Base-by-base conservation (phyloP, 2,113 vertebrate species). In the Serilophus lunatus region DNA sequence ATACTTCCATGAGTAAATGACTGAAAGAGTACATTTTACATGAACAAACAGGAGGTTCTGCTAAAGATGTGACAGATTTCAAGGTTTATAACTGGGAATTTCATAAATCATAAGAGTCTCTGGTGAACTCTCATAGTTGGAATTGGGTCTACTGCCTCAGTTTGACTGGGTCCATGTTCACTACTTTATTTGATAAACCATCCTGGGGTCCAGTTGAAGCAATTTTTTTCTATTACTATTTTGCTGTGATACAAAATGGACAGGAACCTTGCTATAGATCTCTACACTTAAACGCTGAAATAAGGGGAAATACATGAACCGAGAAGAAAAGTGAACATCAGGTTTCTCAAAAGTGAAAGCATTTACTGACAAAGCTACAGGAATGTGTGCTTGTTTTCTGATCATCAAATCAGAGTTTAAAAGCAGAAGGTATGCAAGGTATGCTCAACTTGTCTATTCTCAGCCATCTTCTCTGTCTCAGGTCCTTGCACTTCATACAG, bases 71-170 rank as follows among this genome's bases (percentile, higher is more conserved):
- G 25, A n/a, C 25, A 45, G 16, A 40, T 36, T 25, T 56, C 36
- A 68, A 63, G 35, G 45, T 26, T 38, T 81, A 13, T 17, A 50
- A 29, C 28, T 28, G 40, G 8, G 40, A 19, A 23, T 51, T 0
- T 0, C 20, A 36, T 11, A 61, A 90, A 53, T 5, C 11, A 17
- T 25, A 33, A 64, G 15, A 82, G n/a, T 2, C 44, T 51, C 3
- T 4, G 4, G 24, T 0, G 0, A 49, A 56, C 12, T 54, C 17
- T 44, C 18, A 35, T 6, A 18, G 45, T 0, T 54, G 49, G 25
- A 76, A 15, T 18, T 49, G 35, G 11, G 47, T 22, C 8, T 59
- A 19, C 16, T 92, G 25, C 9, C 17, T 70, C 50, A n/a, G 44
- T 70, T 83, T 84, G 56, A 49, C 70, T 70, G 33, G 23, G 65